Conservation (phyloP, 2,888 invertebrate species). For the Neoitamus cyanurus region DNA sequence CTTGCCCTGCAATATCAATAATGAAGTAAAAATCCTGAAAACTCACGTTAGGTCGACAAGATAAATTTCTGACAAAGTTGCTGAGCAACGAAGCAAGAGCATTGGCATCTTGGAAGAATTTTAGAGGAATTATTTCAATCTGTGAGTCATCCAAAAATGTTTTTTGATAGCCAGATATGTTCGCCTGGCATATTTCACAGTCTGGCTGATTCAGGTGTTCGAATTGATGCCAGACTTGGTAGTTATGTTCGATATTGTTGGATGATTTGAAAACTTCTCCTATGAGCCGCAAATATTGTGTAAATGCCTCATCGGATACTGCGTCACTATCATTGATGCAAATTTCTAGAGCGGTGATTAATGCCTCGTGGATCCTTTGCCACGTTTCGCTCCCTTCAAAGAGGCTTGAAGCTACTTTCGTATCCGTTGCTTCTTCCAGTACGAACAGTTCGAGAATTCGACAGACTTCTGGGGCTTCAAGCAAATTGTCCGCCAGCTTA, state of each 20-base stretch:
- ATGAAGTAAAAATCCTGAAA: conserved; percentile 5
- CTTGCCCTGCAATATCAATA: conserved; percentile 17
- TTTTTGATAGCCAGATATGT: background rate
- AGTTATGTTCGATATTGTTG: conserved; percentile 22
- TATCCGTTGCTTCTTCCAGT: background rate
- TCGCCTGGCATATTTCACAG: conserved; percentile 27
- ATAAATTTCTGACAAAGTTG: background rate
- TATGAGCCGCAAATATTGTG: conserved; percentile 8
- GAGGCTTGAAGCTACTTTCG: background rate
- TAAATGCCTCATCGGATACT: background rate
- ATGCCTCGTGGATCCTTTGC: background rate
- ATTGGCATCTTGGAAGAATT: conserved; percentile 24
- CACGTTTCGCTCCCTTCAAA: conserved; percentile 29
- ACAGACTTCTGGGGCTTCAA: conserved; percentile 19
- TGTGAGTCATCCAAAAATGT: background rate
- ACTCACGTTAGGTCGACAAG: background rate
- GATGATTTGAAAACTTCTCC: conserved; percentile 32
- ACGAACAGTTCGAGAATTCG: conserved; percentile 26
- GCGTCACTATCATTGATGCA: background rate
- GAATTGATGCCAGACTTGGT: conserved; percentile 45
- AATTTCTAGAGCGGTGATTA: background rate
- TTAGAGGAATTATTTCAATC: conserved; percentile 17
- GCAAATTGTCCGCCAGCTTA: background rate
- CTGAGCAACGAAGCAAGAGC: background rate
- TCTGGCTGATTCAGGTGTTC: conserved; percentile 13